Base-by-base conservation (phyloP, 2,797 vertebrate species). In the Mallotus villosus region DNA sequence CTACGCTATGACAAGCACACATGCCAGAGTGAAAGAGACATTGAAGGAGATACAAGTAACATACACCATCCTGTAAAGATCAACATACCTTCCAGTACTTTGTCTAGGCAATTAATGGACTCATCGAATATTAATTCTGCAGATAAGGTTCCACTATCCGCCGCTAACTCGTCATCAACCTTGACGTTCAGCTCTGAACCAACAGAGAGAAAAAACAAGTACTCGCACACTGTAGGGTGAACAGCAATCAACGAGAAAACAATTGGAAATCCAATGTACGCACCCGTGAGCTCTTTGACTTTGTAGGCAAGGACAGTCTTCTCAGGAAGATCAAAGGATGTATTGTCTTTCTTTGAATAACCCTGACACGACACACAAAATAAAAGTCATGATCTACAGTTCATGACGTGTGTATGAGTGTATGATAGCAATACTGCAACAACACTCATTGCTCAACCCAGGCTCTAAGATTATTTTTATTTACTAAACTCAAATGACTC, bases 281-380 rank as follows among this genome's bases (percentile, higher is more conserved):
- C 93, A 73, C 98, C 84, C 2, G 89, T 89, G 62, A 98, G 82
- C 73, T 97, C 94, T 7, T 92, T 87, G 68, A 97, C 77, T 66
- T 94, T 87, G 0, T 95, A 99, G 3, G 97, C 97, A 17, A 98
- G 85, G 51, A 96, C 82, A 0, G 96, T 95, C 19, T 84, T 72
- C 1, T 93, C 75, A 1, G 95, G 96, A 77, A 98, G 95, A 86
- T 94, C 92, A 78, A 98, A 71, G 25, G 90, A 88, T 5, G 74
- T 96, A 90, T 0, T 86, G 92, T 16, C 87, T 89, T 81, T 95
- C 92, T 29, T 78, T 81, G 29, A 83, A 19, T 53, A 17, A 19
- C 1, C 4, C 77, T 90, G 72, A 86, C 16, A n/a, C 16, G 8
- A 55, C 16, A 55, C 51, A 55, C 51, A 17, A 8, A 55, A 17